Base-by-base conservation (phyloP, 2,113 vertebrate genomes). In the Synchiropus splendidus region DNA sequence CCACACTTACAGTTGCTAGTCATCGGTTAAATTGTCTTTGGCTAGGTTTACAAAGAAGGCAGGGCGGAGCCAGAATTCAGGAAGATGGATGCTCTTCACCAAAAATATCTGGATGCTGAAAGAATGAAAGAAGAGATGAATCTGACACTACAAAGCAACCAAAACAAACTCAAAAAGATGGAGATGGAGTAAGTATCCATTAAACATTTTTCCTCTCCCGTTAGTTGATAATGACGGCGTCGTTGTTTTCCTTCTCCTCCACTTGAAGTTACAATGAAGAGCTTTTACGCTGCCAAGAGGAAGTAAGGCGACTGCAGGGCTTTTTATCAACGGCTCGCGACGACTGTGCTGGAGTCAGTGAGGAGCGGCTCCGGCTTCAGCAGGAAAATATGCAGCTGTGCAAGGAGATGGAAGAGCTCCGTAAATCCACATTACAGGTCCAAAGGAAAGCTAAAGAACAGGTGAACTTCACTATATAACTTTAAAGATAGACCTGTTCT, bases 291-390 rank as follows among this genome's bases (percentile, higher is more conserved):
- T 87, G 81, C 63, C 87, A 88, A 63, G 91, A 93, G 66, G 86
- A 83, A 72, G 79, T 91, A 64, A 74, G 64, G 54, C 87, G 87
- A 54, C 80, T 97, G 66, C 90, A 91, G 75, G 77, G 53, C 38
- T 54, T 58, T 31, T 73, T 98, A 68, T 82, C 87, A 32, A 77
- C 80, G 15, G 86, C 89, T 42, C 84, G 92, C 57, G 80, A 87
- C 3, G 85, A 88, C 65, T 88, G 88, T 42, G 59, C 81, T 4
- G 48, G 51, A n/a, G 68, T 94, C 50, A 92, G 90, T 40, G 93
- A 98, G 44, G 85, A 97, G 51, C 83, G 90, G 27, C 82, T 97
- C 12, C 85, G 83, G 53, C 86, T 98, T 49, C 90, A 96, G 54
- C 80, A 90, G 67, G 91, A 92, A 61, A 95, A 89, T 67, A 80